phyloP scores from a whole-genome alignment of 2,797 vertebrate genomes.

The Taeniopygia guttata region DNA sequence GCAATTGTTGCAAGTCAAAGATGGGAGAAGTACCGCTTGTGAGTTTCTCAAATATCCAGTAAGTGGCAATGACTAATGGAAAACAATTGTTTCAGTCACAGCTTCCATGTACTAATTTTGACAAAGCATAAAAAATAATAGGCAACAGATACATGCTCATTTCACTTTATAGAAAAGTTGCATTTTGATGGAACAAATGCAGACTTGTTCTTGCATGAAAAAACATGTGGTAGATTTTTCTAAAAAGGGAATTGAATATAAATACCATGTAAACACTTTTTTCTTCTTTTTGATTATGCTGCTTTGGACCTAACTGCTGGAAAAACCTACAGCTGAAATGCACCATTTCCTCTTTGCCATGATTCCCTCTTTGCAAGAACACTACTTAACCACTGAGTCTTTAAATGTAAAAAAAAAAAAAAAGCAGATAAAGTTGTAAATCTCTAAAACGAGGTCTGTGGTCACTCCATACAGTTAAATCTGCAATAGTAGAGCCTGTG shows the following conservation, averaged over 20 bases:
- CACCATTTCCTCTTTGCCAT: neutral
- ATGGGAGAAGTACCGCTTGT: neutral
- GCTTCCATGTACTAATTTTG: neutral
- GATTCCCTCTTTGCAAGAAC: neutral
- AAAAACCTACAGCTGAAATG: neutral
- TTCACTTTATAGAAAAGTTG: neutral
- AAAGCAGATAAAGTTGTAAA: neutral
- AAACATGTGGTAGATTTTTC: neutral
- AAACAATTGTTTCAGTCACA: neutral
- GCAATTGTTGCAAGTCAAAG: neutral
- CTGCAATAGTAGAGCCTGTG: neutral
- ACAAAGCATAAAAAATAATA: neutral
- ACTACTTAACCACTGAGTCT: neutral
- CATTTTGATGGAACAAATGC: neutral
- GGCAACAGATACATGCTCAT: neutral
- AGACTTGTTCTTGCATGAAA: neutral
- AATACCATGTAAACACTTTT: neutral
- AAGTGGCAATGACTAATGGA: neutral
- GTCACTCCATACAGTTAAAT: neutral
- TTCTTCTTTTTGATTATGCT: neutral
- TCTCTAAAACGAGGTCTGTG: neutral
- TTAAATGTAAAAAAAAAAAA: neutral
- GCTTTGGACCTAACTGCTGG: neutral
- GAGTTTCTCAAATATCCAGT: neutral
- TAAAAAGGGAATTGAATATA: neutral